These are phyloP conservation scores for Temnothorax rugatulus DNA, from an alignment of 2,888 invertebrate species.

Conservation along the genomic window DNA sequence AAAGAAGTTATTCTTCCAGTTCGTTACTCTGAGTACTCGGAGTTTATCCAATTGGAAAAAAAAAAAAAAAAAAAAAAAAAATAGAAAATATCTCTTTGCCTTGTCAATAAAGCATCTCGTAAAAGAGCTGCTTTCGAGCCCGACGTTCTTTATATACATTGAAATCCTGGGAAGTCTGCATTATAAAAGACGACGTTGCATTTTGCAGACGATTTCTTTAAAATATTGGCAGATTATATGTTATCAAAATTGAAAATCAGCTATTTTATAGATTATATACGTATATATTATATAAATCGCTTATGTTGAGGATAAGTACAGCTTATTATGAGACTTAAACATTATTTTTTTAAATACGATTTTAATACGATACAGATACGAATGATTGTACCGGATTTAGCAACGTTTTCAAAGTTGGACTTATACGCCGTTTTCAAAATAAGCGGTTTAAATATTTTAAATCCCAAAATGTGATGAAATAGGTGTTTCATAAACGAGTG, in stretches of 20 bases:
- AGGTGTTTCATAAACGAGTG: not conserved
- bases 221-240: not conserved
- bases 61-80: slow-evolving; percentile 32
- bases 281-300: not conserved
- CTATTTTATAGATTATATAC: not conserved
- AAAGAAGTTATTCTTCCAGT: slow-evolving; percentile 24
- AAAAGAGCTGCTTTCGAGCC: slow-evolving; percentile 22
- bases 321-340: not conserved
- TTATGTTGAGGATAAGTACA: not conserved
- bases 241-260: slow-evolving; percentile 7
- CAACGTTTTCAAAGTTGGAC: not conserved
- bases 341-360: not conserved
- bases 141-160: slow-evolving; percentile 32
- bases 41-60: slow-evolving; percentile 19
- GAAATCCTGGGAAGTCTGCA: slow-evolving; percentile 36
- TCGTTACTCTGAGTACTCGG: slow-evolving; percentile 30
- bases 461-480: not conserved
- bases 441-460: slow-evolving; percentile 15
- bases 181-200: not conserved
- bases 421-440: not conserved
- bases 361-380: not conserved
- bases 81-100: slow-evolving; percentile 15
- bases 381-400: not conserved
- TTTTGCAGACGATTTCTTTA: not conserved
- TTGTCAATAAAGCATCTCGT: slow-evolving; percentile 28